Evolutionary conservation across 2,113 vertebrate species (phyloP).

Genomic region (Zosterops borbonicus): DNA sequence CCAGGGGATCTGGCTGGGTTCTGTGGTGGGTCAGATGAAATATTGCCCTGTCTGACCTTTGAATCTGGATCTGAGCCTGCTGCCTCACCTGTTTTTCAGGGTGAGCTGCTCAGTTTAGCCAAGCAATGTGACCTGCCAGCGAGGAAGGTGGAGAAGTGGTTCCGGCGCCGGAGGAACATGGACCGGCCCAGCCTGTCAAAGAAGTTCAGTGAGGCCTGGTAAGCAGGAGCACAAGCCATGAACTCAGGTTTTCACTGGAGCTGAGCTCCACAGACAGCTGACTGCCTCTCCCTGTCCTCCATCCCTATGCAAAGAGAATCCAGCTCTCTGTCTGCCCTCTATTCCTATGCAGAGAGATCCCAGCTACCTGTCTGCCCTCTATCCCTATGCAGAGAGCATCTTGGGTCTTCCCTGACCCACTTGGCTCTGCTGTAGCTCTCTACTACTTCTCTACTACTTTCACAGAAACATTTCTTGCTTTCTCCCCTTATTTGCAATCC

Average conservation of each 20-base stretch:
- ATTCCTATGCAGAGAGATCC: background rate
- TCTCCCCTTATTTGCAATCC: background rate
- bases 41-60: background rate
- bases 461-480: background rate
- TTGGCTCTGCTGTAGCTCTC: background rate
- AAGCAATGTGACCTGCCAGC: slow-evolving; percentile 79
- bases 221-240: slow-evolving; percentile 4
- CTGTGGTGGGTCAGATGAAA: background rate
- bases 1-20: background rate
- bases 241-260: accelerated
- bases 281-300: background rate
- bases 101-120: slow-evolving; percentile 67
- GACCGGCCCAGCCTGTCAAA: slow-evolving; percentile 82
- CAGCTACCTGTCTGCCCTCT: background rate
- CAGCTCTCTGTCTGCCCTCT: background rate
- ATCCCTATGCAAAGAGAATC: background rate
- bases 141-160: slow-evolving; percentile 85
- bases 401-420: background rate
- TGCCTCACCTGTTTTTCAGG: slow-evolving; percentile 32
- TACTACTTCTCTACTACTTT: background rate
- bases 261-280: background rate
- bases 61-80: background rate
- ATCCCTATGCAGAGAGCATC: background rate
- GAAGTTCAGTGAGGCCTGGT: slow-evolving; percentile 94
- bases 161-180: slow-evolving; percentile 80